Conservation (phyloP, 1,140 invertebrate genomes). For the Diachasma alloeum region DNA sequence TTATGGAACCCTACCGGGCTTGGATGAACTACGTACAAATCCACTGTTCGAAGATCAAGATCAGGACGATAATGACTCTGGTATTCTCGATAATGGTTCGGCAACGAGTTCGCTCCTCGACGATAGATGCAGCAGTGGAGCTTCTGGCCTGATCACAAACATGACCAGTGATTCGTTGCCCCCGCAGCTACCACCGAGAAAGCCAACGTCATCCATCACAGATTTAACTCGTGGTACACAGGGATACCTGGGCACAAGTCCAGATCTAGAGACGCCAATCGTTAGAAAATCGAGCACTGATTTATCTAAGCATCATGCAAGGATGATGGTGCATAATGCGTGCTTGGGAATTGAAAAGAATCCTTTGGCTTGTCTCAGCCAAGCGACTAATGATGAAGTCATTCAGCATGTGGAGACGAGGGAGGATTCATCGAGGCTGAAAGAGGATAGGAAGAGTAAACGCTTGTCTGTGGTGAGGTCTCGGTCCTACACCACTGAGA, state of each 20-base stretch:
- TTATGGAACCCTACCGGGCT: constrained; percentile 76
- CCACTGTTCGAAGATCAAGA: constrained; percentile 71
- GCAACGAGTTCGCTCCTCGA: constrained; percentile 74
- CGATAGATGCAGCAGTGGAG: constrained; percentile 69
- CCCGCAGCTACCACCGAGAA: constrained; percentile 51
- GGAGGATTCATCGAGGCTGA: constrained; percentile 34
- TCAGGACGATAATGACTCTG: constrained; percentile 77
- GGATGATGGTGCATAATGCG: constrained; percentile 31
- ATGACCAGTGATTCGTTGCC: constrained; percentile 54
- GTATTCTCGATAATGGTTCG: constrained; percentile 78
- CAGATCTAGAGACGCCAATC: constrained; percentile 57
- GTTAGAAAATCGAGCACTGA: neutral
- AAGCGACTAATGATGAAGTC: constrained; percentile 31
- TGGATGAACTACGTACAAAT: constrained; percentile 75
- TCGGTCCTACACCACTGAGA: constrained; percentile 61
- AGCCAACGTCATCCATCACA: constrained; percentile 33
- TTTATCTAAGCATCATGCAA: constrained; percentile 1
- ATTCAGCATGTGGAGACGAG: constrained; percentile 22
- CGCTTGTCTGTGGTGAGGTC: constrained; percentile 63
- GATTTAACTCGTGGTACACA: neutral
- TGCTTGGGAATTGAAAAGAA: constrained; percentile 38
- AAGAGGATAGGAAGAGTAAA: constrained; percentile 61
- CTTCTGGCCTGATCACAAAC: constrained; percentile 64
- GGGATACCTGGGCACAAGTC: constrained; percentile 31
- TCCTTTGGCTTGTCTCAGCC: constrained; percentile 28